Evolutionary conservation across 2,888 invertebrate species (phyloP).

Genomic region (Sussaba pulchella): DNA sequence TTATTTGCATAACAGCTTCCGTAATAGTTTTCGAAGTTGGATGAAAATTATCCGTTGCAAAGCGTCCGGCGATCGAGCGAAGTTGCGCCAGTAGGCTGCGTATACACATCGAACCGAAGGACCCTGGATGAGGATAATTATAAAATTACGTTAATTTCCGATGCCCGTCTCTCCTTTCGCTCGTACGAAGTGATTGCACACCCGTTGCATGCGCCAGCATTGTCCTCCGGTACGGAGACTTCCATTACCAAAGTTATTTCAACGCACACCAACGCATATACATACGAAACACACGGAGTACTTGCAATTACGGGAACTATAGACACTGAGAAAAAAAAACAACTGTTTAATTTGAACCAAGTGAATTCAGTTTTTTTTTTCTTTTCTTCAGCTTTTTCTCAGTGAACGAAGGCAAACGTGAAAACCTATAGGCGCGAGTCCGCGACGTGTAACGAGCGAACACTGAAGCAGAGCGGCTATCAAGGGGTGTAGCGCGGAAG

Average conservation of each 20-base stretch:
- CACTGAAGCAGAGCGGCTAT: slow-evolving; percentile 41
- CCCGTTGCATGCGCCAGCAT: background rate
- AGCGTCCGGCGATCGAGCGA: background rate
- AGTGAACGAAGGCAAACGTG: background rate
- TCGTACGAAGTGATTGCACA: slow-evolving; percentile 47
- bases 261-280: background rate
- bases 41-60: slow-evolving; percentile 25
- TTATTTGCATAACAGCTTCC: too few species aligned
- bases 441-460: slow-evolving; percentile 49
- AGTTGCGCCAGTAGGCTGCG: slow-evolving; percentile 14
- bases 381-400: too few species aligned
- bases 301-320: slow-evolving; percentile 2
- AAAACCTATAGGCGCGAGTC: slow-evolving; percentile 29
- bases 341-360: background rate
- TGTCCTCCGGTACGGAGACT: slow-evolving; percentile 10
- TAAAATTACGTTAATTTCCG: slow-evolving; percentile 82
- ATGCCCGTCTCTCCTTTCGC: slow-evolving; percentile 27
- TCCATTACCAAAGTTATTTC: slow-evolving; percentile 10
- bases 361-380: background rate
- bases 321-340: background rate
- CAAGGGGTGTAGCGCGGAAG: slow-evolving; percentile 1
- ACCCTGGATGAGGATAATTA: slow-evolving; percentile 81
- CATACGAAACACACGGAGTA: background rate
- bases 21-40: too few species aligned
- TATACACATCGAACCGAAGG: slow-evolving; percentile 38